Evolutionary conservation across 2,797 vertebrate species (phyloP), one percentile per base, ranked within the genome.

Genomic region (Alauda arvensis): DNA sequence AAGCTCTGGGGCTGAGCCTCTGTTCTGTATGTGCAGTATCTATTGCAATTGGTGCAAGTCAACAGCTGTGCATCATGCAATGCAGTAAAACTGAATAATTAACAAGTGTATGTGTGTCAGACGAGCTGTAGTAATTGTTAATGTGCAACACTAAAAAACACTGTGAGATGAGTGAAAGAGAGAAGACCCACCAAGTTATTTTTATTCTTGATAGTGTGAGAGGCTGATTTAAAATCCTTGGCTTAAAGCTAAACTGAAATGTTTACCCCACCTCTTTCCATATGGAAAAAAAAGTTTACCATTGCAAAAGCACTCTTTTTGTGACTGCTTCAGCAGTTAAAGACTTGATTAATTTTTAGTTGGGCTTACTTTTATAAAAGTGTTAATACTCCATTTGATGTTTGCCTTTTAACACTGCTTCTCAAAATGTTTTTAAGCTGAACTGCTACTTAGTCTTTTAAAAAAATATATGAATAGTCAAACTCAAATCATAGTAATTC

Each of bases 1-100:
- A 71, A 71, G 51, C 31, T 77, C n/a, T 79, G 34, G 26, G 18
- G 5, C 55, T 82, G 55, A 90, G 40, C n/a, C 77, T 56, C 71
- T 45, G 16, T 68, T 84, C 69, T 75, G 12, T 80, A 16, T 52
- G 34, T 83, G 81, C 40, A 70, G 33, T 34, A 49, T 71, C 39
- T 66, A 45, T 59, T 88, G 71, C 85, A 85, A 3, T 60, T n/a
- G 33, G 51, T 71, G 9, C 33, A 77, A 81, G 28, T 85, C 75
- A 81, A 66, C 70, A 83, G 49, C 88, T 80, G 52, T 3, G 2
- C 37, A 39, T 74, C 2, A 3, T 5, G 45, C 72, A 93, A 18
- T 57, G 48, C 57, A 77, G 28, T 71, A 76, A 74, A 92, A 61
- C 40, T 37, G 91, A 92, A 53, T 86, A 77, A 82, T 49, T 71